These are phyloP conservation scores for Xestia sexstrigata DNA, from an alignment of 2,888 invertebrate genomes.

Conservation along the genomic window DNA sequence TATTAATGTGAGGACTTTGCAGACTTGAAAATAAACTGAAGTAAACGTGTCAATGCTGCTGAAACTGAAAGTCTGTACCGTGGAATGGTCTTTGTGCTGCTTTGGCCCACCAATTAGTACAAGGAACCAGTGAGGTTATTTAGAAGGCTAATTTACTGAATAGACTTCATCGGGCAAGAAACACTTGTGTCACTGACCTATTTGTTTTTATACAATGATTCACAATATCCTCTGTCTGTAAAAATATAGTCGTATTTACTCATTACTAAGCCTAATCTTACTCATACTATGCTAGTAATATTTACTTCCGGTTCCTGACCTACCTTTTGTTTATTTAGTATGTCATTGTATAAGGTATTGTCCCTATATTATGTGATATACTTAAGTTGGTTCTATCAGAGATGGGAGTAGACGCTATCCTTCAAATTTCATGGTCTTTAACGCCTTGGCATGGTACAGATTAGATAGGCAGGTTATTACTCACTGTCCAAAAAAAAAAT, in stretches of 20 bases:
- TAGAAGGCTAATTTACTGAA: not conserved
- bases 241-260: conserved; percentile 14
- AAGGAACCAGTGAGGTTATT: not conserved
- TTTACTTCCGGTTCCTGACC: conserved; percentile 64
- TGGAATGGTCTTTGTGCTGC: not conserved
- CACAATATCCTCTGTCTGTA: conserved; percentile 39
- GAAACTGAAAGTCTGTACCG: not conserved
- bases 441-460: not conserved
- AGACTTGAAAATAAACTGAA: not conserved
- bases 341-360: conserved; percentile 62
- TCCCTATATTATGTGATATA: conserved; percentile 23
- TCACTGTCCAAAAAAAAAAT: not conserved
- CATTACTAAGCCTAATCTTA: conserved; percentile 55
- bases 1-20: not conserved
- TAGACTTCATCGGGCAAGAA: not conserved
- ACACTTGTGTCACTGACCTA: conserved; percentile 55
- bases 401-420: conserved; percentile 26
- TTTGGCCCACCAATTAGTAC: not conserved
- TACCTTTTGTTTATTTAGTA: conserved; percentile 72
- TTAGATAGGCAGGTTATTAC: not conserved
- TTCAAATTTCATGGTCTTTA: conserved; percentile 39
- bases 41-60: not conserved
- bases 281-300: conserved; percentile 58
- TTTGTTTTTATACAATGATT: conserved; percentile 39
- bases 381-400: conserved; percentile 15